phyloP scores from a whole-genome alignment of 2,888 invertebrate species.

The Leptogaster cylindrica region DNA sequence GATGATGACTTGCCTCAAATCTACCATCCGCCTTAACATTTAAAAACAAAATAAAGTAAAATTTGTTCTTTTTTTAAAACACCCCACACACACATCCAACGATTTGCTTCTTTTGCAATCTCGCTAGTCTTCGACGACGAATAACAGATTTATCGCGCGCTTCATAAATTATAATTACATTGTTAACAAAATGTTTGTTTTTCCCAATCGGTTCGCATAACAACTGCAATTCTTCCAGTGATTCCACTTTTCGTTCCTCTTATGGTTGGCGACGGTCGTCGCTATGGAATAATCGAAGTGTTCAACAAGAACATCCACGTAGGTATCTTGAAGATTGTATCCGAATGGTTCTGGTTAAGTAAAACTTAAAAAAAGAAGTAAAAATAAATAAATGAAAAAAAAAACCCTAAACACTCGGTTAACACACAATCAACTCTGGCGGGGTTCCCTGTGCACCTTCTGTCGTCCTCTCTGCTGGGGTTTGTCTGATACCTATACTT shows the following conservation, averaged over 20 bases:
- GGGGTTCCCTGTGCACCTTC: conserved; percentile 35
- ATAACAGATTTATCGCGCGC: conserved; percentile 39
- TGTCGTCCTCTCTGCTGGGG: conserved; percentile 29
- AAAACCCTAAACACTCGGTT: conserved; percentile 36
- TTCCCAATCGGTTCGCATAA: conserved; percentile 35
- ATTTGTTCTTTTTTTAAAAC: too few species aligned
- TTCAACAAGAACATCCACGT: conserved; percentile 28
- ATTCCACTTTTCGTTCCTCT: conserved; percentile 2
- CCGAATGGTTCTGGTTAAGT: conserved; percentile 21
- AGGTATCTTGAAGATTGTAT: conserved; percentile 26
- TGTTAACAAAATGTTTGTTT: conserved; percentile 43
- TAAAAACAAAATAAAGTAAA: conserved; percentile 5
- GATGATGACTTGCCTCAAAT: neutral
- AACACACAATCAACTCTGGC: conserved; percentile 39
- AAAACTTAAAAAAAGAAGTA: neutral
- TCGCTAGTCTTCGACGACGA: conserved; percentile 24
- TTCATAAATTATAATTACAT: conserved; percentile 44
- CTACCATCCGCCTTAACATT: neutral
- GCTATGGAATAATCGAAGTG: conserved; percentile 10
- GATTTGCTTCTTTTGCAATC: conserved; percentile 27
- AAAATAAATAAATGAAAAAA: neutral
- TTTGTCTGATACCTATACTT: conserved; percentile 16
- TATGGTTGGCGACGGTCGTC: conserved; percentile 7
- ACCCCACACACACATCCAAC: neutral
- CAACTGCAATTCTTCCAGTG: conserved; percentile 27